Conservation (phyloP, 1,140 invertebrate species). For the Antheraea pernyi region DNA sequence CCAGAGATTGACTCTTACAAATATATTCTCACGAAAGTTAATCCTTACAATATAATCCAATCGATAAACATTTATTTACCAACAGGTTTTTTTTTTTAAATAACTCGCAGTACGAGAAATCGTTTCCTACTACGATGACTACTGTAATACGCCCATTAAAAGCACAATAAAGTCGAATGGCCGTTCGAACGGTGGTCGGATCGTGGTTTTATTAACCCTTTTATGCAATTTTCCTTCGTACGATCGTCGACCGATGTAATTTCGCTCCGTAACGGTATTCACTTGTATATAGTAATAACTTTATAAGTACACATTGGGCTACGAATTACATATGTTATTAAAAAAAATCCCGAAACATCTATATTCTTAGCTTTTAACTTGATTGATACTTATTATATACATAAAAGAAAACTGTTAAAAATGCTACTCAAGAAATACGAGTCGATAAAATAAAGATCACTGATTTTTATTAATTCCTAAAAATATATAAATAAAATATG, state of each 20-base stretch:
- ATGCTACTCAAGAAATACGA: too few species aligned
- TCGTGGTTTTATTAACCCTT: slow-evolving; percentile 11
- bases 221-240: slow-evolving; percentile 15
- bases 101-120: slow-evolving; percentile 7
- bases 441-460: too few species aligned
- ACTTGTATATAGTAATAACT: neutral
- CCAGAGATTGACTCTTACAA: too few species aligned
- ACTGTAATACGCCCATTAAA: slow-evolving; percentile 16
- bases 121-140: slow-evolving; percentile 9
- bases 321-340: neutral
- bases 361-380: too few species aligned
- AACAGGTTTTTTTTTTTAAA: neutral
- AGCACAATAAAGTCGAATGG: slow-evolving; percentile 16
- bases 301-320: neutral
- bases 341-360: neutral
- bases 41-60: neutral
- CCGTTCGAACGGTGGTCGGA: slow-evolving; percentile 7
- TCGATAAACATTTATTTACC: slow-evolving; percentile 7
- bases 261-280: slow-evolving; percentile 2
- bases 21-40: too few species aligned
- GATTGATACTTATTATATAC: too few species aligned
- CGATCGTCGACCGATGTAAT: slow-evolving; percentile 12
- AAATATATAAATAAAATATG: too few species aligned
- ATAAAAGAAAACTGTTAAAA: too few species aligned
- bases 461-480: too few species aligned